Evolutionary conservation across 2,113 vertebrate genomes (phyloP).

Genomic region (Malurus melanocephalus): DNA sequence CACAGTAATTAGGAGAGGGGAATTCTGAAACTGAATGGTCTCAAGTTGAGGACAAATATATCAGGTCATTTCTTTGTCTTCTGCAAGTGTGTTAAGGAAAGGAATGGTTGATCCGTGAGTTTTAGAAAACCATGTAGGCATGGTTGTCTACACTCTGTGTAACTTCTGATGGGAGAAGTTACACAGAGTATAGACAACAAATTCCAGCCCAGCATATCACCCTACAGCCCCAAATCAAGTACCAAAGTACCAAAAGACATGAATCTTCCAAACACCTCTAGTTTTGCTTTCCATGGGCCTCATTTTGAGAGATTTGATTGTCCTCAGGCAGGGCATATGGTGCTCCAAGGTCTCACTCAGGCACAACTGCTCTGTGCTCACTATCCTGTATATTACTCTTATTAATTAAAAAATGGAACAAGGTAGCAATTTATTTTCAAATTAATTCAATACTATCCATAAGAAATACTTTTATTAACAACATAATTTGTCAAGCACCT

Average conservation of each 20-base stretch:
- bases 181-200: not conserved
- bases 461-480: not conserved
- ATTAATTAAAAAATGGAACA: not conserved
- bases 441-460: not conserved
- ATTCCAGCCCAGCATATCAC: not conserved
- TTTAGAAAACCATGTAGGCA: not conserved
- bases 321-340: not conserved
- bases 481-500: not conserved
- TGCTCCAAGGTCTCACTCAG: not conserved
- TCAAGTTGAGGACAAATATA: not conserved
- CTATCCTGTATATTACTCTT: not conserved
- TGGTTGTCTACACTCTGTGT: no score
- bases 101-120: accelerated
- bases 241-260: not conserved
- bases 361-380: not conserved
- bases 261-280: not conserved
- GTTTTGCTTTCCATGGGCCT: not conserved
- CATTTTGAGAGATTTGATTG: not conserved
- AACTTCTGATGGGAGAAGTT: not conserved
- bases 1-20: not conserved
- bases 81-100: not conserved
- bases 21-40: not conserved
- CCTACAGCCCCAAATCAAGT: not conserved
- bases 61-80: not conserved
- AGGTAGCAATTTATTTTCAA: not conserved